phyloP scores from a whole-genome alignment of 2,113 vertebrate species.

The Callipepla californica region DNA sequence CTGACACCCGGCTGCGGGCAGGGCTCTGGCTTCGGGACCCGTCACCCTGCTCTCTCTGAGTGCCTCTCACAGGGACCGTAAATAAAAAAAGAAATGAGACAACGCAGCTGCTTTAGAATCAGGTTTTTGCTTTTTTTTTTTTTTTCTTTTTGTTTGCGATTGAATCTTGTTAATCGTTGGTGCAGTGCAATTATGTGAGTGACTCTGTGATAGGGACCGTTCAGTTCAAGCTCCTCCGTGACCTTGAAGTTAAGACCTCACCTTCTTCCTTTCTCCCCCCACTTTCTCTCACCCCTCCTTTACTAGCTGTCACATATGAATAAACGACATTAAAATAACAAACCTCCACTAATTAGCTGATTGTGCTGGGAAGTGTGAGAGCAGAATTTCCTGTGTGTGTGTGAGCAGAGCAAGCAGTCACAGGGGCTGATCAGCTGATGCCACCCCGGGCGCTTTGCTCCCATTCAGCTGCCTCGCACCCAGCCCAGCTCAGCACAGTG shows the following conservation, averaged over 20 bases:
- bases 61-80: background rate
- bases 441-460: background rate
- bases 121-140: constrained; percentile 47
- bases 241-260: constrained; percentile 69
- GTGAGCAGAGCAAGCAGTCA: background rate
- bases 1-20: background rate
- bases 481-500: background rate
- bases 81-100: background rate
- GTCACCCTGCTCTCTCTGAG: background rate
- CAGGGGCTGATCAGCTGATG: constrained; percentile 9
- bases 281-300: constrained; percentile 46
- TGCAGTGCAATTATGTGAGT: constrained; percentile 35
- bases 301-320: constrained; percentile 69
- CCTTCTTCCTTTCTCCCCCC: constrained; percentile 42
- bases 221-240: constrained; percentile 42
- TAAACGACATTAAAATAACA: constrained; percentile 76
- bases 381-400: constrained; percentile 54
- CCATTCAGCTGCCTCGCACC: background rate
- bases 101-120: background rate
- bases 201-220: constrained; percentile 51
- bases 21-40: background rate
- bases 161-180: constrained; percentile 47
- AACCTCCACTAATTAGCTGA: constrained; percentile 73
- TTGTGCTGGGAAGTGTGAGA: constrained; percentile 71
- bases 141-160: constrained; percentile 49